phyloP scores from a whole-genome alignment of 1,140 invertebrate genomes.

The Drosophila tropicalis region DNA sequence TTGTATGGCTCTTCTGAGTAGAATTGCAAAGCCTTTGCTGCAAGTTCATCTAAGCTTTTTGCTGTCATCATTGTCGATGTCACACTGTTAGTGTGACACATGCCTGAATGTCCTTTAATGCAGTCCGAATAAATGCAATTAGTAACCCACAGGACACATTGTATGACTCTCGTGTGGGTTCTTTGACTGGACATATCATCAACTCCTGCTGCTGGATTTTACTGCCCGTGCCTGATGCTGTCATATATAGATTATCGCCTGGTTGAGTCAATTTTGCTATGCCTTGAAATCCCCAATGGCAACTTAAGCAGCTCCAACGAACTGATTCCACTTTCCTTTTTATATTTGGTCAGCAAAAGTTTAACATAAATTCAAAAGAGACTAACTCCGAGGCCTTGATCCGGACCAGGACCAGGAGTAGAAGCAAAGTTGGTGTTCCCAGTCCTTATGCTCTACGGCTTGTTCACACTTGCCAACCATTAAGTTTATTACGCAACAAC shows the following conservation, averaged over 20 bases:
- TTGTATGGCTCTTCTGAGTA: conserved; percentile 69
- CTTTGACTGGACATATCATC: conserved; percentile 19
- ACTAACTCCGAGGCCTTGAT: conserved; percentile 17
- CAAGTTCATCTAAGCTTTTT: conserved; percentile 37
- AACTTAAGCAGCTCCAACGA: conserved; percentile 59
- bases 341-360: conserved; percentile 65
- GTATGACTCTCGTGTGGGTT: conserved; percentile 15
- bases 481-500: conserved; percentile 81
- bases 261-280: conserved; percentile 48
- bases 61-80: conserved; percentile 30
- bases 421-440: background rate
- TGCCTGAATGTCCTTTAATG: conserved; percentile 42
- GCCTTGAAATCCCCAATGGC: conserved; percentile 56
- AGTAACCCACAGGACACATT: conserved; percentile 41
- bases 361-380: conserved; percentile 74
- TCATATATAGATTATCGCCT: conserved; percentile 66
- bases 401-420: conserved; percentile 5
- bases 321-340: conserved; percentile 26
- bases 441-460: conserved; percentile 9
- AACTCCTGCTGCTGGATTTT: conserved; percentile 26
- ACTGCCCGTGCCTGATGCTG: conserved; percentile 31
- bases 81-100: conserved; percentile 2
- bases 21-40: conserved; percentile 33
- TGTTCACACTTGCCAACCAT: conserved; percentile 78
- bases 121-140: conserved; percentile 64